Conservation (phyloP, 2,113 vertebrate species). For the Syngnathus scovelli region DNA sequence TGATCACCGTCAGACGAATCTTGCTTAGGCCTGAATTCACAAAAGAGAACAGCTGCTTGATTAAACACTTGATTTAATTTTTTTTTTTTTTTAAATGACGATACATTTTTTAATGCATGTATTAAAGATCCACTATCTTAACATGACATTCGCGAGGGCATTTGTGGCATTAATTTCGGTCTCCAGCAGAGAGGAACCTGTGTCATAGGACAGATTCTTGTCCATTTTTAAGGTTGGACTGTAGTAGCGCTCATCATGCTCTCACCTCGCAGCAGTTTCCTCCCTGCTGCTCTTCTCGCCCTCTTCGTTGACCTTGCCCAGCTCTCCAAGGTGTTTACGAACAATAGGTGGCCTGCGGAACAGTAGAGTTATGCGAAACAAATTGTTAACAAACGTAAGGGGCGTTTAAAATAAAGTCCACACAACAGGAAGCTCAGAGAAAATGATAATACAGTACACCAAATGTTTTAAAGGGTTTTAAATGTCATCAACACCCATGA, state of each 20-base stretch:
- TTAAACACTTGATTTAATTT: no score
- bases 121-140: no score
- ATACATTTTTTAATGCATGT: no score
- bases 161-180: no score
- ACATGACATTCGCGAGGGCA: no score
- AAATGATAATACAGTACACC: background rate
- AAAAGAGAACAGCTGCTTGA: background rate
- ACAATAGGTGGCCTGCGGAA: conserved; percentile 67
- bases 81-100: no score
- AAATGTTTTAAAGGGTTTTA: no score
- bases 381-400: background rate
- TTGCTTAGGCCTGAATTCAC: conserved; percentile 70
- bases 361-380: background rate
- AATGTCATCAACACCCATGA: background rate
- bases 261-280: conserved; percentile 69
- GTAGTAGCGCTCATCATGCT: background rate
- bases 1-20: conserved; percentile 73
- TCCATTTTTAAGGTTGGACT: background rate
- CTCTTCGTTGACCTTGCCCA: conserved; percentile 80
- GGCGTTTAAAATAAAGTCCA: background rate
- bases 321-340: conserved; percentile 71
- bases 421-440: background rate
- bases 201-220: background rate
- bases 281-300: conserved; percentile 78
- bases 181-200: background rate